These are phyloP conservation scores for Stegana nigrithorax DNA, from an alignment of 2,888 invertebrate genomes.

Conservation along the genomic window DNA sequence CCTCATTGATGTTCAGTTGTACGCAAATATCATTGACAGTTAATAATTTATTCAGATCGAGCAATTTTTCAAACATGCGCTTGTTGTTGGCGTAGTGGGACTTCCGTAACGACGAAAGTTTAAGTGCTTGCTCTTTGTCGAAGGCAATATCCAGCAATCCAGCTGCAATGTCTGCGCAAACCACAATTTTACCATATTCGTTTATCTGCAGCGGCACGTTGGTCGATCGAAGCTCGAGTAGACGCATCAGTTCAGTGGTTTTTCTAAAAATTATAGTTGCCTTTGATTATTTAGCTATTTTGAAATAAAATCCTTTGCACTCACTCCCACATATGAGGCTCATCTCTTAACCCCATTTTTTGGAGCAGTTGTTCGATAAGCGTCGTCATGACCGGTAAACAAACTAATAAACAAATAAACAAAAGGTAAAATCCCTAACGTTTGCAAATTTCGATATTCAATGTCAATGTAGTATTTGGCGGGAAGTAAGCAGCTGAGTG, in stretches of 20 bases:
- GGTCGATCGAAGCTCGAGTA: conserved; percentile 61
- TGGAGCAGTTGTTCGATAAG: conserved; percentile 59
- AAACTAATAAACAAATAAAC: conserved; percentile 1
- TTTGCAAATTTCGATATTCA: conserved; percentile 3
- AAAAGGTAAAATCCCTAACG: neutral
- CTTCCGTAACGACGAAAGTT: conserved; percentile 73
- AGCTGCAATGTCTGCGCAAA: conserved; percentile 75
- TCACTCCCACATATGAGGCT: conserved; percentile 57
- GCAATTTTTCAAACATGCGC: conserved; percentile 73
- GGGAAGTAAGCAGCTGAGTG: conserved; percentile 2
- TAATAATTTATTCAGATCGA: conserved; percentile 72
- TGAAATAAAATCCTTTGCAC: conserved; percentile 3
- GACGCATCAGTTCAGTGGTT: conserved; percentile 62
- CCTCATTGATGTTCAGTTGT: conserved; percentile 70
- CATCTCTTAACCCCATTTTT: conserved; percentile 62
- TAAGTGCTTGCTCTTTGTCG: conserved; percentile 72
- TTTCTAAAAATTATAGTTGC: conserved; percentile 48
- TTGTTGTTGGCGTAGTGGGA: conserved; percentile 71
- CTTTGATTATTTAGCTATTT: neutral
- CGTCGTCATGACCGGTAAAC: conserved; percentile 46
- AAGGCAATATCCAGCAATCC: conserved; percentile 70
- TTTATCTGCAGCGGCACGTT: conserved; percentile 68
- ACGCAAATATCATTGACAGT: conserved; percentile 73
- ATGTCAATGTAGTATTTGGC: conserved; percentile 2
- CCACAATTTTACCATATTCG: conserved; percentile 73